These are phyloP conservation scores for Vanessa tameamea DNA, from an alignment of 1,140 invertebrate genomes.

Conservation along the genomic window DNA sequence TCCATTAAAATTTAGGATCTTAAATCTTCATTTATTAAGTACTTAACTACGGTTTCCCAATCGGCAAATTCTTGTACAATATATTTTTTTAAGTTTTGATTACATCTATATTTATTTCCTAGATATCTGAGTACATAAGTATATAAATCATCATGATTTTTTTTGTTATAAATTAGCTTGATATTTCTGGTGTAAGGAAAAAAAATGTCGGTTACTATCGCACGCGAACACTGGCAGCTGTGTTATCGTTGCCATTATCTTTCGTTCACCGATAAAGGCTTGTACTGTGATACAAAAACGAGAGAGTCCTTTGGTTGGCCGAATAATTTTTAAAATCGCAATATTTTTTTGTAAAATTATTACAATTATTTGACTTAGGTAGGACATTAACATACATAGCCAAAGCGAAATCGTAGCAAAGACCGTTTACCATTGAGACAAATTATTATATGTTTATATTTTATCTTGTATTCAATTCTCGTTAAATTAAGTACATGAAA, in stretches of 20 bases:
- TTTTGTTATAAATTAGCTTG: background rate
- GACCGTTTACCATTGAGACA: too few relatives aligned
- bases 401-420: too few relatives aligned
- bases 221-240: conserved; percentile 54
- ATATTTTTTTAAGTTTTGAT: background rate
- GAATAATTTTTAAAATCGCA: conserved; percentile 12
- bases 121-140: too few relatives aligned
- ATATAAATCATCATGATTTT: background rate
- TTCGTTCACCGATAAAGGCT: conserved; percentile 51
- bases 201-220: conserved; percentile 45
- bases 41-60: too few relatives aligned
- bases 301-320: conserved; percentile 30
- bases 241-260: conserved; percentile 58
- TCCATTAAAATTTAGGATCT: too few relatives aligned
- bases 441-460: too few relatives aligned
- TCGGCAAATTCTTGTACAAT: too few relatives aligned
- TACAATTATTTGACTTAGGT: background rate
- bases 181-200: conserved; percentile 31
- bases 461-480: too few relatives aligned
- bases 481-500: too few relatives aligned
- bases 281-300: conserved; percentile 46
- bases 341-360: background rate
- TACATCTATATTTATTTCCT: too few relatives aligned
- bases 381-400: too few relatives aligned
- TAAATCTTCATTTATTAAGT: too few relatives aligned